These are phyloP conservation scores for Uria aalge DNA, from an alignment of 2,113 vertebrate species.

Conservation along the genomic window DNA sequence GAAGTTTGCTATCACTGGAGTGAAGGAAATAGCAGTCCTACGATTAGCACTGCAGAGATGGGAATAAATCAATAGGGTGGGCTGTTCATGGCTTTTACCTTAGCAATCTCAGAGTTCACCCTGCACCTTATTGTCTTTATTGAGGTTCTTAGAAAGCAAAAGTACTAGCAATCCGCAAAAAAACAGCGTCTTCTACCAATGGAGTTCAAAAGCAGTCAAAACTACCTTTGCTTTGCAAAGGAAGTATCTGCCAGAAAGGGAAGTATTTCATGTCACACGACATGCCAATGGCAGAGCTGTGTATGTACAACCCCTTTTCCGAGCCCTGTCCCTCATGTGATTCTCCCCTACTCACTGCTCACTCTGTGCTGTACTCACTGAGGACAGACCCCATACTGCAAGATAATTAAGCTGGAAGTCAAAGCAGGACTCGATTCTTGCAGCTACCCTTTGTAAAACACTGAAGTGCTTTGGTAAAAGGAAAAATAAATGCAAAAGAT, in stretches of 20 bases:
- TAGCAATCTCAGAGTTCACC: not conserved
- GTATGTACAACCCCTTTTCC: not conserved
- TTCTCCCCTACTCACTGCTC: not conserved
- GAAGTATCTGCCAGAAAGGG: not conserved
- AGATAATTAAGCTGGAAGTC: not conserved
- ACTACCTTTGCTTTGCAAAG: not conserved
- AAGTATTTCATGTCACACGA: rapidly evolving
- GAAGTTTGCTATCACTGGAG: not conserved
- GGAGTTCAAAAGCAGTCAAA: not conserved
- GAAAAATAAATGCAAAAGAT: not conserved
- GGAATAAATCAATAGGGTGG: not conserved
- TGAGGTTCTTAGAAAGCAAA: not conserved
- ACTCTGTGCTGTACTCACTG: not conserved
- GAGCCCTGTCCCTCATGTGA: not conserved
- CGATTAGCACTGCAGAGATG: not conserved
- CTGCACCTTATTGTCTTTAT: not conserved
- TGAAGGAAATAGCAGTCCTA: not conserved
- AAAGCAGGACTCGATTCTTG: not conserved
- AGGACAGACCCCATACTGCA: not conserved
- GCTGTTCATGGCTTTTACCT: not conserved
- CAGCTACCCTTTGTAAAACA: not conserved
- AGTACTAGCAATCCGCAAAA: not conserved
- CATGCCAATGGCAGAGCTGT: not conserved
- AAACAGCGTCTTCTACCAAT: not conserved
- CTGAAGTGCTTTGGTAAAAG: not conserved